These are phyloP conservation scores for Pimephales promelas DNA, from an alignment of 2,113 vertebrate species.

Conservation along the genomic window DNA sequence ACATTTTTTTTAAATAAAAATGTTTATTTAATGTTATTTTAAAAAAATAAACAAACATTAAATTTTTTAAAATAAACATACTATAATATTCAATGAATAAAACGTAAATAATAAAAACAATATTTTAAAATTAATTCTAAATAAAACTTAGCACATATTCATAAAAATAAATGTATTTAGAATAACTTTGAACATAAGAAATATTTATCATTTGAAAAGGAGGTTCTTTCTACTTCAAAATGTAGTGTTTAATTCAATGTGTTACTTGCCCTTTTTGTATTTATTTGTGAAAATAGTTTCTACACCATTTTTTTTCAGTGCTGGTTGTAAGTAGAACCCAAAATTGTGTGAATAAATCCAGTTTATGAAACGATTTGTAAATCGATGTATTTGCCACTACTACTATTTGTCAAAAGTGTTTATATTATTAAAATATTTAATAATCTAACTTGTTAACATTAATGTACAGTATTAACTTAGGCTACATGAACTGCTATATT, in stretches of 20 bases:
- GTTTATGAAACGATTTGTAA: neutral
- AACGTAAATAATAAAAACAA: neutral
- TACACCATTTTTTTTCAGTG: no score
- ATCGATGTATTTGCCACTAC: neutral
- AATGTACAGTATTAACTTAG: no score
- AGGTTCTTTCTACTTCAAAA: neutral
- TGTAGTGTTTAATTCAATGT: no score
- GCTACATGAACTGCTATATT: no score
- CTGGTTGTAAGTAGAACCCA: neutral
- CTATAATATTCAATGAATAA: neutral
- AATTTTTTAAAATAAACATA: no score
- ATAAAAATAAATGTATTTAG: neutral
- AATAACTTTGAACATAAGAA: neutral
- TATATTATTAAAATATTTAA: neutral
- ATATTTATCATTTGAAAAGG: neutral
- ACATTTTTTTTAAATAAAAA: no score
- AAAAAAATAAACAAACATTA: no score
- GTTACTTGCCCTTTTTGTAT: no score
- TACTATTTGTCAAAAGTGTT: neutral
- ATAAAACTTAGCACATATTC: neutral
- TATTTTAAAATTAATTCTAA: neutral
- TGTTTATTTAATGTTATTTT: no score
- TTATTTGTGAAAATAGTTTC: no score
- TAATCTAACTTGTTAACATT: neutral
- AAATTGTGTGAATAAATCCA: neutral